Conservation (phyloP, 1,140 invertebrate species). For the Drosophila aff. region DNA sequence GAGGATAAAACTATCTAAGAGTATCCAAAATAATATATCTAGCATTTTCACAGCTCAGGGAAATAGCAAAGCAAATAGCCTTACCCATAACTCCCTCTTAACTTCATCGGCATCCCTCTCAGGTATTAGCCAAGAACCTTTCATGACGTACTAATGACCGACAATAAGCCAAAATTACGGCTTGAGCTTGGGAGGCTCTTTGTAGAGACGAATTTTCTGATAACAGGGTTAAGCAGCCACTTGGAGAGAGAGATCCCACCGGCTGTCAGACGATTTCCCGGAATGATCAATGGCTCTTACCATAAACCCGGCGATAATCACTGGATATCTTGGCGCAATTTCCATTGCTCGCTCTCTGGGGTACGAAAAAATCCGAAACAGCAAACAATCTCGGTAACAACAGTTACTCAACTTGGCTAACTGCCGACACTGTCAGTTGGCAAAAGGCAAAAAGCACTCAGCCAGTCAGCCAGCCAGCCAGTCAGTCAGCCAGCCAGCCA, state of each 20-base stretch:
- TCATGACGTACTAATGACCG: slow-evolving; percentile 1
- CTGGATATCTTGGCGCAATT: slow-evolving; percentile 38
- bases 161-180: neutral
- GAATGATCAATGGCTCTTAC: slow-evolving; percentile 38
- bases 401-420: slow-evolving; percentile 63
- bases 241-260: slow-evolving; percentile 16
- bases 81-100: neutral
- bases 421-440: slow-evolving; percentile 44
- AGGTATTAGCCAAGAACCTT: neutral
- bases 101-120: too few species aligned
- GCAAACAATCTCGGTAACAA: slow-evolving; percentile 53
- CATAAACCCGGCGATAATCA: slow-evolving; percentile 47
- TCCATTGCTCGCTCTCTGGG: slow-evolving; percentile 4
- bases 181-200: neutral
- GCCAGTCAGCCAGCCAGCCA: slow-evolving; percentile 16
- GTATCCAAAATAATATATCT: neutral
- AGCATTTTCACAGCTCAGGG: too few species aligned
- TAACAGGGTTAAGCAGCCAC: slow-evolving; percentile 2
- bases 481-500: slow-evolving; percentile 3
- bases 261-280: slow-evolving; percentile 20
- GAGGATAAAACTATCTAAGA: neutral
- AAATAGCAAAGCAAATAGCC: neutral
- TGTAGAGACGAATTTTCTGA: slow-evolving; percentile 1
- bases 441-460: slow-evolving; percentile 41
- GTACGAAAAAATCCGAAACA: slow-evolving; percentile 1